A percentile compares a stretch with the other conserved stretches of the same genome.
Conservation (phyloP, 2,797 vertebrate species). For the Apodemus agrarius region DNA sequence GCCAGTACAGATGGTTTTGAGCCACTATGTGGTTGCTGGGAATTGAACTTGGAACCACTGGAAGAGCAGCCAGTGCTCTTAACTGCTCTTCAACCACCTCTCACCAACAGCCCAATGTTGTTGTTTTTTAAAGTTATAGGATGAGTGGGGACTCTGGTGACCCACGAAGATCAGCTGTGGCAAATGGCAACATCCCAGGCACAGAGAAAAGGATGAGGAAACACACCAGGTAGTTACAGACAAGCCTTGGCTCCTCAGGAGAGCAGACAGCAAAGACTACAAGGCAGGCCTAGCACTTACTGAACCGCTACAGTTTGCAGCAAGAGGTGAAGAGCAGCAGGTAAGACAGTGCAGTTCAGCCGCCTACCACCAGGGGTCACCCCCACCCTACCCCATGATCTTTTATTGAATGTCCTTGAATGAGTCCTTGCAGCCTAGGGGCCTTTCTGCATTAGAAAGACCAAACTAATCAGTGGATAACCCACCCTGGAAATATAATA, state of each 20-base stretch:
- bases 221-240: conserved; percentile 63
- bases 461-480: background rate
- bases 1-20: background rate
- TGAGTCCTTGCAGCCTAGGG: accelerated
- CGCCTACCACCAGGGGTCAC: accelerated
- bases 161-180: background rate
- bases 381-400: background rate
- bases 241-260: background rate
- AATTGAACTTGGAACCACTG: background rate
- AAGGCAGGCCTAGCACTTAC: background rate
- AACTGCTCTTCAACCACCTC: no score
- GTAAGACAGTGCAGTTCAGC: background rate
- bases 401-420: background rate
- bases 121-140: background rate
- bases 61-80: background rate
- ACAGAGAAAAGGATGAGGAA: conserved; percentile 71
- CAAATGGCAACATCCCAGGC: background rate
- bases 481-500: background rate
- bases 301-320: no score
- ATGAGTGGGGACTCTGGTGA: background rate
- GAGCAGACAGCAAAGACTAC: conserved; percentile 27
- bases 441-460: background rate
- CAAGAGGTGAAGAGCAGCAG: background rate
- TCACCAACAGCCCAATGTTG: background rate
- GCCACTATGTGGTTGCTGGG: background rate